Conservation (phyloP, 2,797 vertebrate species). For the Fistularia commersonii region DNA sequence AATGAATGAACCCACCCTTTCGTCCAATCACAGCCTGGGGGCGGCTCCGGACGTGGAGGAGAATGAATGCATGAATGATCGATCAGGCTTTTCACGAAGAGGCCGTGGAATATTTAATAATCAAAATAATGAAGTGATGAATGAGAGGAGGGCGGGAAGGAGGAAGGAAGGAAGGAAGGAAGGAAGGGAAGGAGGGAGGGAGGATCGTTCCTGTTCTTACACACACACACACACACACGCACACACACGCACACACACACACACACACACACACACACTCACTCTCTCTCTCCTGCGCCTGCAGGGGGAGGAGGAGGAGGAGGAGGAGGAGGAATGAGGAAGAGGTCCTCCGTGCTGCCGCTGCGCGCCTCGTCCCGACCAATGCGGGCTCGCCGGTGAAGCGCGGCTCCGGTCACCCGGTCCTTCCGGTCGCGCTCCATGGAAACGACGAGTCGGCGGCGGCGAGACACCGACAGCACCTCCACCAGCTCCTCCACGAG, state of each 20-base stretch:
- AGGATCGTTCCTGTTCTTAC: neutral
- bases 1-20: no score
- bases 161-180: neutral
- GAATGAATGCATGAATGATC: no score
- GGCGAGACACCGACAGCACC: constrained; percentile 30
- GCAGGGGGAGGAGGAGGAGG: constrained; percentile 29
- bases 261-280: neutral
- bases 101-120: no score
- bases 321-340: constrained; percentile 76
- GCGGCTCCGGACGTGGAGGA: no score
- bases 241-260: constrained; percentile 7
- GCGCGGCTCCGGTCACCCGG: constrained; percentile 66
- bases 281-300: constrained; percentile 19
- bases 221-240: neutral
- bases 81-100: no score
- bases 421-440: constrained; percentile 47
- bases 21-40: no score
- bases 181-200: neutral
- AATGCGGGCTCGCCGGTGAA: constrained; percentile 75
- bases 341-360: constrained; percentile 59
- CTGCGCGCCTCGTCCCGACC: constrained; percentile 63
- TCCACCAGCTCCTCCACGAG: constrained; percentile 23
- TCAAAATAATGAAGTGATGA: no score
- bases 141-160: neutral
- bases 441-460: constrained; percentile 59